Percentiles rank a stretch among this genome's conserved stretches.
Evolutionary conservation across 2,113 vertebrate species (phyloP).

Genomic region (Bucco capensis): DNA sequence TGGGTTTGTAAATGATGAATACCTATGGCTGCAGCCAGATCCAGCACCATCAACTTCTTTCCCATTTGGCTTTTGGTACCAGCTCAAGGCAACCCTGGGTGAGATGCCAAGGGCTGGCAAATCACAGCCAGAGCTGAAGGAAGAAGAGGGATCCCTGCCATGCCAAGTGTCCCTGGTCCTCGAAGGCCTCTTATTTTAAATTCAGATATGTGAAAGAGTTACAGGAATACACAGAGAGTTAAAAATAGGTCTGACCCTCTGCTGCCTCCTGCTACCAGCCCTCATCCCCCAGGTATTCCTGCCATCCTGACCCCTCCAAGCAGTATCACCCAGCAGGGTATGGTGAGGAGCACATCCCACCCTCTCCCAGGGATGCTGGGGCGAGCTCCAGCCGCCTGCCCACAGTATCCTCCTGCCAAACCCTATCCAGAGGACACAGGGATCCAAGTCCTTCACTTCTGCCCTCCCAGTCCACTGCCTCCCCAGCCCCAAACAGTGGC

Average conservation of each 20-base stretch:
- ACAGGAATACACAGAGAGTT: neutral
- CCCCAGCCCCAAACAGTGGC: too few relatives aligned
- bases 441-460: neutral
- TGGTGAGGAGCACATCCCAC: rapidly evolving
- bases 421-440: too few relatives aligned
- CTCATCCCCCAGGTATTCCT: neutral
- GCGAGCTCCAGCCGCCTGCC: too few relatives aligned
- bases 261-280: neutral
- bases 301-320: neutral
- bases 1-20: neutral
- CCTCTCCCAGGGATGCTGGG: neutral
- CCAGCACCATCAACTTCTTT: neutral
- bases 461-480: neutral
- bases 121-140: neutral
- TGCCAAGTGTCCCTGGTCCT: neutral
- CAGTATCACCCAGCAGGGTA: rapidly evolving
- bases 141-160: neutral
- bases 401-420: rapidly evolving
- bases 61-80: neutral
- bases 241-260: neutral
- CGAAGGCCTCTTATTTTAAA: neutral
- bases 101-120: neutral
- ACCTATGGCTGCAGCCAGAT: neutral
- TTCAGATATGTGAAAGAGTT: neutral
- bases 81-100: rapidly evolving